Evolutionary conservation across 2,113 vertebrate species (phyloP), one percentile per base, ranked within the genome.

Genomic region (Trogon melanurus): DNA sequence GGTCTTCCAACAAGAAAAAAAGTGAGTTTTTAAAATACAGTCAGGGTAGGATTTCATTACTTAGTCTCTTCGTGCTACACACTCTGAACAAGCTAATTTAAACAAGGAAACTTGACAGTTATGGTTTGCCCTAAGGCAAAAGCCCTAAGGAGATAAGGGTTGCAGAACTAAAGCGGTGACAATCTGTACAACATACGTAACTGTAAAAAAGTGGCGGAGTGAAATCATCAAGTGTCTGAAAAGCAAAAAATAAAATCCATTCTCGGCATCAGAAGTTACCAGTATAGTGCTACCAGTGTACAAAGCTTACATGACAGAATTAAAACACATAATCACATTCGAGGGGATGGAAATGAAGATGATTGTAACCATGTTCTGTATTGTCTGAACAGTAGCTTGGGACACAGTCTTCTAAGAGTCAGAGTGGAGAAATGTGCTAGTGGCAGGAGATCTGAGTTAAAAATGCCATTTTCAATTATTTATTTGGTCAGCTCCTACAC

Each of bases 391-490:
- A 64, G 65, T 10, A 83, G 47, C 62, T 67, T 1, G 0, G 54
- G 30, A 88, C 18, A 75, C 10, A 32, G 12, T 67, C 81, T 86
- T 79, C n/a, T 73, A 87, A 72, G 7, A 81, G 62, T 62, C 17
- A 53, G 78, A 78, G 80, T 76, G 25, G 57, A 89, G 65, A 72
- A 90, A 97, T 32, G 32, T 48, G 21, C 36, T 54, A 90, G 51
- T 80, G 73, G 76, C 54, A 93, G 19, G 14, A 44, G 26, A 47
- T 6, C 36, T 22, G 58, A 74, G 83, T 38, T 56, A 69, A 81
- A 75, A 47, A 73, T 30, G 44, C 16, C 32, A 76, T 75, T 94
- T 93, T 92, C 79, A 89, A 88, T 88, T 60, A 97, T 95, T 97
- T 95, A 95, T 64, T 93, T 94, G 22, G 50, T 91, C 88, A 86